phyloP scores from a whole-genome alignment of 2,113 vertebrate genomes.

The Rhipidura dahli region DNA sequence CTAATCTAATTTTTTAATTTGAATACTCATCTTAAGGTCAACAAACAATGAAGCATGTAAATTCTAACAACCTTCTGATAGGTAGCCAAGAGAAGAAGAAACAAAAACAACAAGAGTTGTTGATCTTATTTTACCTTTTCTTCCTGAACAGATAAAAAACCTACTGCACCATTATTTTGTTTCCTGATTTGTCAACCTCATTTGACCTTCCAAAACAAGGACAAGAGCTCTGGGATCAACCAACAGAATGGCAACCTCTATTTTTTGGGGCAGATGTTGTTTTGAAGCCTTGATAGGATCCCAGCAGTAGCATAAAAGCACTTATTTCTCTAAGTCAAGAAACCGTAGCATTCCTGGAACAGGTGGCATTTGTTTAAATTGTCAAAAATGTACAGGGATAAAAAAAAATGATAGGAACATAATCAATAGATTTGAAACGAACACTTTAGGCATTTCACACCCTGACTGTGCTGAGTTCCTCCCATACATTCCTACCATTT shows the following conservation, averaged over 20 bases:
- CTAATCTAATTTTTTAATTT: not conserved
- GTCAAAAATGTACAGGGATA: not conserved
- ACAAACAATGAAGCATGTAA: not conserved
- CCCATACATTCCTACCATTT: not conserved
- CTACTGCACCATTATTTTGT: not conserved
- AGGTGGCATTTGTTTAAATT: not conserved
- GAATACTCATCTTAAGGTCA: not conserved
- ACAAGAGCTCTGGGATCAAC: not conserved
- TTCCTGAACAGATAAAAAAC: not conserved
- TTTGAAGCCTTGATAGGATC: not conserved
- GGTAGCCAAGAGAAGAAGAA: not conserved
- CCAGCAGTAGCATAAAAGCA: not conserved
- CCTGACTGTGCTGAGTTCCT: not conserved
- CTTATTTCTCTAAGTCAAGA: not conserved
- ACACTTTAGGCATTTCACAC: not conserved
- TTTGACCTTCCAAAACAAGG: not conserved
- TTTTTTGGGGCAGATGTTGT: not conserved
- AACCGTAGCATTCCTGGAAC: not conserved
- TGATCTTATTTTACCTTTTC: not conserved
- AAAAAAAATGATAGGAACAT: not conserved
- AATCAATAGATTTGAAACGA: constrained; percentile 7
- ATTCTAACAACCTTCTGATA: not conserved
- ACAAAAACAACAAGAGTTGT: not conserved
- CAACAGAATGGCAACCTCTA: not conserved
- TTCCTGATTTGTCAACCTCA: not conserved